Conservation (phyloP, 1,140 invertebrate genomes). For the Bombus ignitus region DNA sequence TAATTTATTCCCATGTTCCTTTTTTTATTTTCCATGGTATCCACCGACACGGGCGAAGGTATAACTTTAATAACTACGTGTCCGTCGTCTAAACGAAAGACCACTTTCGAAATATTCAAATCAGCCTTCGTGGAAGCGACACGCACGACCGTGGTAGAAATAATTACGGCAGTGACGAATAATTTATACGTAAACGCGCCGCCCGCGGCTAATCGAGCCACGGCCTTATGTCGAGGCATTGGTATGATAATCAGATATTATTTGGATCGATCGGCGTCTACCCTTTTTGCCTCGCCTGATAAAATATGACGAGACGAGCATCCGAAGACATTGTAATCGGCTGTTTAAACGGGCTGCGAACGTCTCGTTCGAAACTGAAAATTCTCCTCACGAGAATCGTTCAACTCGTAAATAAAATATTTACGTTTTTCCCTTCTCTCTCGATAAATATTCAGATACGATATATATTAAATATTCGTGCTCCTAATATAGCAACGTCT, state of each 20-base stretch:
- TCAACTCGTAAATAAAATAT: background rate
- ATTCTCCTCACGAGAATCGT: background rate
- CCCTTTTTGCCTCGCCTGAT: background rate
- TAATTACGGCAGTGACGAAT: constrained; percentile 69
- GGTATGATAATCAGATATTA: constrained; percentile 65
- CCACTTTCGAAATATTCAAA: constrained; percentile 72
- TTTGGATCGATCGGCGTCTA: constrained; percentile 55
- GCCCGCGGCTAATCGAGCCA: constrained; percentile 56
- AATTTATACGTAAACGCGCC: constrained; percentile 68
- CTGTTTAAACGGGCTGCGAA: constrained; percentile 6
- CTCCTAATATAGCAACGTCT: background rate
- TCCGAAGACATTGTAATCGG: constrained; percentile 29
- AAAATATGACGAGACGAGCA: constrained; percentile 1
- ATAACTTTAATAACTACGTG: constrained; percentile 69
- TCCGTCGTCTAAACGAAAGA: constrained; percentile 66
- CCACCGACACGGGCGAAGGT: constrained; percentile 41
- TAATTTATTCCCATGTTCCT: constrained; percentile 62
- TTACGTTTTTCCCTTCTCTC: background rate
- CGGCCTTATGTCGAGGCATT: constrained; percentile 2
- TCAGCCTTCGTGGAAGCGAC: constrained; percentile 70
- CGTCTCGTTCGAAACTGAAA: background rate
- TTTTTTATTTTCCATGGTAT: background rate
- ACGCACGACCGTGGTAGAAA: constrained; percentile 60
- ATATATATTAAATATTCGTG: background rate
- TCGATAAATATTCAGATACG: background rate